Evolutionary conservation across 2,797 vertebrate genomes (phyloP), one percentile per base, ranked within the genome.

Genomic region (Orestias chungarensis): DNA sequence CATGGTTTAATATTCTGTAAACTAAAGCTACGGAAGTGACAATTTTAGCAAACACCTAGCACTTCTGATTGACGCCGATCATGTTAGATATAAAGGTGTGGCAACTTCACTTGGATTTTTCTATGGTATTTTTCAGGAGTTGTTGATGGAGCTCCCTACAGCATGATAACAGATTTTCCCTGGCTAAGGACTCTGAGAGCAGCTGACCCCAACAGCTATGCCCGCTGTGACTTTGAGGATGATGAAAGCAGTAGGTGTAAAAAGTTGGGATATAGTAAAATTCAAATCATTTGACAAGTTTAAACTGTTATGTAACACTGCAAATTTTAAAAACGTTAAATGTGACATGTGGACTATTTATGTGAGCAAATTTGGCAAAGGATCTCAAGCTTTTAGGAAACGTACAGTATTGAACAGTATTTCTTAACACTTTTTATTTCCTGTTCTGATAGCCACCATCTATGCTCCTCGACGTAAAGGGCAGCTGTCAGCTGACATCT

Each of bases 81-180:
- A 4, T 52, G 11, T 52, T 27, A 25, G 11, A 52, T 11, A 25
- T 50, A n/a, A 52, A 25, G 11, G 38, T 4, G 38, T 4, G 38
- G 38, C 38, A 52, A 0, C 23, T 27, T 54, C 25, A 15, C 25
- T 54, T 2, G 27, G 20, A 27, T 29, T 38, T 2, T 38, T 61
- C 17, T 35, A 11, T 12, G 18, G 27, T 38, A 0, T 66, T 68
- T 18, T 68, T 75, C 76, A 99, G 97, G 97, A 49, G 82, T 96
- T 81, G 96, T 99, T 64, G 98, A 99, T 47, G 95, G 96, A 0
- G 97, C 98, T 0, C 97, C 97, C 0, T 99, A 99, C 82, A 97
- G 96, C 72, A 97, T 99, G 97, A 96, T 99, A 68, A 98, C 97
- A 4, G 98, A 99, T 84, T 98, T 99, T 79, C 98, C 98, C 1